Evolutionary conservation across 2,888 invertebrate genomes (phyloP).

Genomic region (Mellilla xanthometata): DNA sequence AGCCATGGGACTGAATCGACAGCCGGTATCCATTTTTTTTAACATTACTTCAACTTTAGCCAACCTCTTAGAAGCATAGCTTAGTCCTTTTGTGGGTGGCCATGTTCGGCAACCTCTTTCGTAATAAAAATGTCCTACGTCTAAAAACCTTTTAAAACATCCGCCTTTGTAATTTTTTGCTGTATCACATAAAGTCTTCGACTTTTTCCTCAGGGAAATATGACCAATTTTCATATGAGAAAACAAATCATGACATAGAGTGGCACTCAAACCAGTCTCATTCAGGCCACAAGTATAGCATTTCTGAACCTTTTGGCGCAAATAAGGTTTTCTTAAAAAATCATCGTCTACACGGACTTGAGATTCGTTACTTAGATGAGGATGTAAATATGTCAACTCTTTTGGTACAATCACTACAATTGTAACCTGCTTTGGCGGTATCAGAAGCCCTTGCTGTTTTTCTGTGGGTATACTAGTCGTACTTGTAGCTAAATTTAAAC

Average conservation of each 20-base stretch:
- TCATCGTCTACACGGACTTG: too few relatives aligned
- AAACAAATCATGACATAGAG: constrained; percentile 29
- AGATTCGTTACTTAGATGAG: neutral
- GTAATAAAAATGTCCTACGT: constrained; percentile 39
- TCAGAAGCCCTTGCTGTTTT: neutral
- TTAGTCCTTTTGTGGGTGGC: constrained; percentile 37
- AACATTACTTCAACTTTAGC: constrained; percentile 37
- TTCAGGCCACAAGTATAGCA: constrained; percentile 46
- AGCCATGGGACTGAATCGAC: constrained; percentile 48
- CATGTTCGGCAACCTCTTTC: constrained; percentile 50
- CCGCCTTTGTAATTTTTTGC: constrained; percentile 14
- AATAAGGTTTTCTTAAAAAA: too few relatives aligned
- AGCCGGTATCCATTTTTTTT: constrained; percentile 35
- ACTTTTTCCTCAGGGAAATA: neutral
- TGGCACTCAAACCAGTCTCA: constrained; percentile 18
- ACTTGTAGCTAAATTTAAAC: too few relatives aligned
- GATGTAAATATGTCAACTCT: constrained; percentile 1
- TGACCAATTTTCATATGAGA: too few relatives aligned
- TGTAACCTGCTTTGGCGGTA: constrained; percentile 1
- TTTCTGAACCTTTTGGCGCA: neutral
- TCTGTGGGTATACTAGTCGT: too few relatives aligned
- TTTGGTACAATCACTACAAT: constrained; percentile 14
- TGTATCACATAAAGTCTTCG: constrained; percentile 4
- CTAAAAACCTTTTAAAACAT: constrained; percentile 40
- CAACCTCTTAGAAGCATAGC: constrained; percentile 37